These are phyloP conservation scores for Microtus agrestis DNA, from an alignment of 2,797 vertebrate species.

Conservation along the genomic window DNA sequence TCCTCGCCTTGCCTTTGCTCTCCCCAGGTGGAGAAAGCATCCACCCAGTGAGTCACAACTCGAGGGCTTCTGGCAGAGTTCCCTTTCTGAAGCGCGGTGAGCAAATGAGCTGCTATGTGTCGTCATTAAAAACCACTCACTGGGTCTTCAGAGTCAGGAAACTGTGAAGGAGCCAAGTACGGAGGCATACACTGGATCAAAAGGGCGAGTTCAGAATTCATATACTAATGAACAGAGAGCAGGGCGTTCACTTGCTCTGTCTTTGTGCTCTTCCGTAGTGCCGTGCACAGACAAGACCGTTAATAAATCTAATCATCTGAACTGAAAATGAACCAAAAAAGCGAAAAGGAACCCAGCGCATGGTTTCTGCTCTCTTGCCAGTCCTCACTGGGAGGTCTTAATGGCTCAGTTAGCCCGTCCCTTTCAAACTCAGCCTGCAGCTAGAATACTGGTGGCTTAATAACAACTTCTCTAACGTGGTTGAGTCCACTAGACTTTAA, in stretches of 20 bases:
- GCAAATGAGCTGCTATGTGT: constrained; percentile 18
- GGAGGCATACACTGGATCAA: neutral
- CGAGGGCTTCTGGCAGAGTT: constrained; percentile 22
- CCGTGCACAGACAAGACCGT: neutral
- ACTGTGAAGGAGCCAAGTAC: constrained; percentile 53
- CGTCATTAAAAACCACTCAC: constrained; percentile 32
- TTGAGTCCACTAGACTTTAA: constrained; percentile 44
- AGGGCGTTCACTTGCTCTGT: neutral
- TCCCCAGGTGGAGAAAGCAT: constrained; percentile 26
- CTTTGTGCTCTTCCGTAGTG: neutral
- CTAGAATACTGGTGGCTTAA: neutral
- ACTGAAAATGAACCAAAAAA: constrained; percentile 27
- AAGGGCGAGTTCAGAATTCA: neutral
- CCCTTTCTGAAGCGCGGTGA: constrained; percentile 43
- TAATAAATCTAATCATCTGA: constrained; percentile 41
- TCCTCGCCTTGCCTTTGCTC: constrained; percentile 48
- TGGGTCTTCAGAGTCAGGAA: constrained; percentile 37
- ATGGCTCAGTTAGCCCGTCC: neutral
- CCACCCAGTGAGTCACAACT: neutral
- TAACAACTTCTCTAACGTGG: neutral
- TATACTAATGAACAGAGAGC: constrained; percentile 1
- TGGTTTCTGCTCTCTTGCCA: neutral
- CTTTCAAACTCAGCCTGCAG: constrained; percentile 4
- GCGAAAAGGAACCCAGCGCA: neutral
- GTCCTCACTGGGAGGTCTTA: constrained; percentile 33